phyloP scores from a whole-genome alignment of 1,140 invertebrate genomes.

The Drosophila ohnishii region DNA sequence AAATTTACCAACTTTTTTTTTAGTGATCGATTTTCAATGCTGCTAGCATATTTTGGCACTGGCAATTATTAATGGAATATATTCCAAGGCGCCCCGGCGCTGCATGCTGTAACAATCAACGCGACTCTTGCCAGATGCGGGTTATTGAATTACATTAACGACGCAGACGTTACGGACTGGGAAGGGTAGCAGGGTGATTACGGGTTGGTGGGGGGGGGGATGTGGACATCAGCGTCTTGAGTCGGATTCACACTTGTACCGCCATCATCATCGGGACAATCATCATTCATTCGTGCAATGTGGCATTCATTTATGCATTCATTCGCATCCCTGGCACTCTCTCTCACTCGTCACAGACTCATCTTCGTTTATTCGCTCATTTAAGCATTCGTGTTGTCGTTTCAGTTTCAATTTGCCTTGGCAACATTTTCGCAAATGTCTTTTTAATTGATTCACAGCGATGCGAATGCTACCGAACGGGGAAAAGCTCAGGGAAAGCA shows the following conservation, averaged over 20 bases:
- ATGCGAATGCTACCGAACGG: slow-evolving; percentile 29
- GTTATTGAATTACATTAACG: slow-evolving; percentile 45
- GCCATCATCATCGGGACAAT: slow-evolving; percentile 32
- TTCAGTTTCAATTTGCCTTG: slow-evolving; percentile 67
- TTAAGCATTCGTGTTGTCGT: slow-evolving; percentile 62
- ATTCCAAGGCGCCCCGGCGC: neutral
- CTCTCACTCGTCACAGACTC: slow-evolving; percentile 11
- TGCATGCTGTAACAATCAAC: slow-evolving; percentile 33
- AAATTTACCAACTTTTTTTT: too few species aligned
- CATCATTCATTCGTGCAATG: slow-evolving; percentile 62
- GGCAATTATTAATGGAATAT: slow-evolving; percentile 29
- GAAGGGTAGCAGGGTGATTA: neutral
- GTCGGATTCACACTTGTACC: slow-evolving; percentile 32
- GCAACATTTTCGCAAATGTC: slow-evolving; percentile 72
- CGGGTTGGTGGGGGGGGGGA: too few species aligned
- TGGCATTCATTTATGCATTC: slow-evolving; percentile 59
- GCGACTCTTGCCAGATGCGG: slow-evolving; percentile 26
- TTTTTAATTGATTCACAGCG: slow-evolving; percentile 73
- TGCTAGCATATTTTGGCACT: neutral
- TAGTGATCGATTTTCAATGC: neutral
- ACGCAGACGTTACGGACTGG: slow-evolving; percentile 2
- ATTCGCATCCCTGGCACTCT: slow-evolving; percentile 25
- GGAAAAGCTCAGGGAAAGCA: neutral
- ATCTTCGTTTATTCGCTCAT: slow-evolving; percentile 52
- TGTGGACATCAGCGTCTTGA: slow-evolving; percentile 25